Percentiles rank a stretch among this genome's conserved stretches.
Conservation (phyloP, 2,888 invertebrate genomes). For the Conistra vaccinii region DNA sequence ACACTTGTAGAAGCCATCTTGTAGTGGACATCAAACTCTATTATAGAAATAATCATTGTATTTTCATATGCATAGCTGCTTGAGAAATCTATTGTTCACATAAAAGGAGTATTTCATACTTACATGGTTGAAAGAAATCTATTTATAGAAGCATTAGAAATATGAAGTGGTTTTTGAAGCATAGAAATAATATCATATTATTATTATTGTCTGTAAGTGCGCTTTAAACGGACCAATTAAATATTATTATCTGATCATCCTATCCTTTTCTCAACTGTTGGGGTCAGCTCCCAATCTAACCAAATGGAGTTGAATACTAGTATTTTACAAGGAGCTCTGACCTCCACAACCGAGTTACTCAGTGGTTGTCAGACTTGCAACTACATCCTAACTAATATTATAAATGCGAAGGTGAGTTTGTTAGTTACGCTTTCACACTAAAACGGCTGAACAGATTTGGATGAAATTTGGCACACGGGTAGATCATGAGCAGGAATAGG, state of each 20-base stretch:
- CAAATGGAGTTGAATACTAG: background rate
- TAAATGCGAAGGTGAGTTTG: too few relatives aligned
- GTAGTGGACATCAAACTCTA: slow-evolving; percentile 20
- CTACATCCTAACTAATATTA: too few relatives aligned
- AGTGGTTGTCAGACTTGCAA: too few relatives aligned
- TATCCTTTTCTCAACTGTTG: background rate
- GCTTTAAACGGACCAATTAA: background rate
- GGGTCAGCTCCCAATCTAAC: background rate
- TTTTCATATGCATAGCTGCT: slow-evolving; percentile 54
- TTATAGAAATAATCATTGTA: slow-evolving; percentile 41
- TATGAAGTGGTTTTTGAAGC: slow-evolving; percentile 2
- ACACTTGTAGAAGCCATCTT: background rate
- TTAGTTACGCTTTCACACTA: too few relatives aligned
- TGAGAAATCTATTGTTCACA: slow-evolving; percentile 33
- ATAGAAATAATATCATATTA: background rate
- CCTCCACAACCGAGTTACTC: background rate
- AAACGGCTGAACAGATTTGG: too few relatives aligned
- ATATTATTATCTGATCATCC: background rate
- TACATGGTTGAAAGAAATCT: slow-evolving; percentile 30
- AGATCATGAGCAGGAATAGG: too few relatives aligned
- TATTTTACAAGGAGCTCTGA: background rate
- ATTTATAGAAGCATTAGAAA: slow-evolving; percentile 3
- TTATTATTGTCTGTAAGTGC: background rate
- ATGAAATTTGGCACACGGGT: too few relatives aligned
- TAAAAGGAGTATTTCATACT: slow-evolving; percentile 17